Evolutionary conservation across 2,888 invertebrate genomes (phyloP).

Genomic region (Stegana nigrithorax): DNA sequence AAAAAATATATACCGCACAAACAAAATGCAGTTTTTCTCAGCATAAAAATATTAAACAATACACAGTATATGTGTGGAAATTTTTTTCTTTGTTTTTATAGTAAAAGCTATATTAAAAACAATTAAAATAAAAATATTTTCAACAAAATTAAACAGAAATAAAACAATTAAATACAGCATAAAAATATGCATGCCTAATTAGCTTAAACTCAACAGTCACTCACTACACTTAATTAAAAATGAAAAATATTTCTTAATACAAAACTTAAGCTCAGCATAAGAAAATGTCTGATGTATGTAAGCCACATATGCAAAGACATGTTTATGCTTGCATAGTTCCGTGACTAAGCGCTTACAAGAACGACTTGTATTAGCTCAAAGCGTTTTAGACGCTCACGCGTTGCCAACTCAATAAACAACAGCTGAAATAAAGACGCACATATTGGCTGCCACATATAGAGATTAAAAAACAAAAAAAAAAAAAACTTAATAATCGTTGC

Average conservation of each 20-base stretch:
- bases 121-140: conserved; percentile 7
- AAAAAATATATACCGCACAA: too few species aligned
- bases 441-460: background rate
- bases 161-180: background rate
- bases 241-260: background rate
- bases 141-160: background rate
- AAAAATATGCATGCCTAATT: background rate
- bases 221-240: background rate
- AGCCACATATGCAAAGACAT: background rate
- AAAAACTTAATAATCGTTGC: too few species aligned
- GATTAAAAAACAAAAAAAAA: too few species aligned
- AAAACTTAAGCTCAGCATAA: background rate
- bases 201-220: conserved; percentile 7
- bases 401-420: background rate
- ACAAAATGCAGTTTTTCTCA: background rate
- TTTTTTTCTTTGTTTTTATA: too few species aligned
- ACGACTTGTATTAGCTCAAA: background rate
- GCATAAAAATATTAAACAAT: background rate
- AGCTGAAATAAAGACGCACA: background rate
- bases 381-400: background rate
- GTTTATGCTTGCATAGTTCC: background rate
- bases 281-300: too few species aligned
- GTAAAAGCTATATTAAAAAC: background rate
- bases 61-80: too few species aligned
- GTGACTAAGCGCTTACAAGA: conserved; percentile 17